Evolutionary conservation across 2,113 vertebrate species (phyloP), one percentile per base, ranked within the genome.

Genomic region (Aegithalos caudatus): DNA sequence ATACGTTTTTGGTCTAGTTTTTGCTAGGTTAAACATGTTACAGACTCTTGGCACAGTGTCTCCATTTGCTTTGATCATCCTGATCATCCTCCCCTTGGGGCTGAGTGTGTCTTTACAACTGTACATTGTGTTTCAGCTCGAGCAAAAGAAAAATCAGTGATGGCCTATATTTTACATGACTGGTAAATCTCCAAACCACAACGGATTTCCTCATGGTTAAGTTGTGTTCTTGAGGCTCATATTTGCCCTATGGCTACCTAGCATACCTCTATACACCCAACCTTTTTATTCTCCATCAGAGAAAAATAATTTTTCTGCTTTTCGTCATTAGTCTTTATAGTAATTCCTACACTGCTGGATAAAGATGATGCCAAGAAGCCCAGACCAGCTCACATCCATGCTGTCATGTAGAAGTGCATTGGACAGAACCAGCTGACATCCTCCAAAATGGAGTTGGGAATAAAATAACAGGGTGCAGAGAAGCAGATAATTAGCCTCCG

Each of bases 121-220:
- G 31, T 21, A 37, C n/a, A 10, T 0, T 0, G 11, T 33, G 5
- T 37, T 87, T 73, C 50, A 84, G 54, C 31, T 57, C 50, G 77
- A 62, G 31, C 8, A 15, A 84, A 93, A 77, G 47, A 69, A 86
- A 56, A 74, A 25, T 38, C 27, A 74, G 11, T 56, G 66, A 25
- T 5, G 2, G 38, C 42, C 67, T 14, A 5, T 86, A 86, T 80
- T 86, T 66, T 24, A 53, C 38, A 42, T 17, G 8, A 72, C 83
- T 51, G 23, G 31, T 20, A 62, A 12, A 50, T 71, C 53, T 37
- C 22, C 33, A 74, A 54, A 58, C 7, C 66, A 51, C 44, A 37
- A 7, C 2, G 4, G 12, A 47, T 53, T 74, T 84, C 60, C 50
- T 83, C 29, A 37, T 16, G 18, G 10, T 62, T 86, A 15, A 33